A percentile compares a stretch with the other conserved stretches of the same genome.
Conservation (phyloP, 2,888 invertebrate genomes). For the Parapristionchus giblindavisi region DNA sequence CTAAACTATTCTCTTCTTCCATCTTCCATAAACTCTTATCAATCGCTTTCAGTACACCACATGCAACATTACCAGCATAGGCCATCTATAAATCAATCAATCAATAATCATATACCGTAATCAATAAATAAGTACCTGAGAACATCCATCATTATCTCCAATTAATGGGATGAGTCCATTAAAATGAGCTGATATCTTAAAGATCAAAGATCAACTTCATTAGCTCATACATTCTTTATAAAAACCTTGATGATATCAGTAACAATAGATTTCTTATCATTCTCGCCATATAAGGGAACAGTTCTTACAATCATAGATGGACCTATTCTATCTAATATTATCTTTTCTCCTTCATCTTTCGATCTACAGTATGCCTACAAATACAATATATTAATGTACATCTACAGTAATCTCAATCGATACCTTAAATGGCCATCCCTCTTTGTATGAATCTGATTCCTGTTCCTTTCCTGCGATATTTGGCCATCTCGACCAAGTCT, state of each 20-base stretch:
- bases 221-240: slow-evolving; percentile 38
- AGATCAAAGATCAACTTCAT: slow-evolving; percentile 43
- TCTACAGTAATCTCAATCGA: background rate
- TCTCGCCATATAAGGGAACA: slow-evolving; percentile 53
- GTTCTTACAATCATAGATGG: slow-evolving; percentile 47
- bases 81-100: slow-evolving; percentile 52
- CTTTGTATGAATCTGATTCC: slow-evolving; percentile 5
- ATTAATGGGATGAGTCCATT: slow-evolving; percentile 46
- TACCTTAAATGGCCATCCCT: slow-evolving; percentile 49
- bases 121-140: slow-evolving; percentile 51
- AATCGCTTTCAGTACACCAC: slow-evolving; percentile 42
- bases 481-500: slow-evolving; percentile 31
- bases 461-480: slow-evolving; percentile 30
- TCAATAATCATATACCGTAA: background rate
- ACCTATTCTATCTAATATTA: slow-evolving; percentile 40
- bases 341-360: slow-evolving; percentile 55
- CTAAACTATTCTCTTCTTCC: background rate
- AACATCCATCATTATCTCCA: slow-evolving; percentile 59
- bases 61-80: slow-evolving; percentile 60
- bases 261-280: slow-evolving; percentile 49
- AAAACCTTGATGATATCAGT: slow-evolving; percentile 51
- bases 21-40: background rate
- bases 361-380: slow-evolving; percentile 57
- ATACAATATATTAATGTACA: background rate
- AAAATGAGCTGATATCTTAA: slow-evolving; percentile 44